Evolutionary conservation across 2,888 invertebrate species (phyloP).

Genomic region (Timema cristinae): DNA sequence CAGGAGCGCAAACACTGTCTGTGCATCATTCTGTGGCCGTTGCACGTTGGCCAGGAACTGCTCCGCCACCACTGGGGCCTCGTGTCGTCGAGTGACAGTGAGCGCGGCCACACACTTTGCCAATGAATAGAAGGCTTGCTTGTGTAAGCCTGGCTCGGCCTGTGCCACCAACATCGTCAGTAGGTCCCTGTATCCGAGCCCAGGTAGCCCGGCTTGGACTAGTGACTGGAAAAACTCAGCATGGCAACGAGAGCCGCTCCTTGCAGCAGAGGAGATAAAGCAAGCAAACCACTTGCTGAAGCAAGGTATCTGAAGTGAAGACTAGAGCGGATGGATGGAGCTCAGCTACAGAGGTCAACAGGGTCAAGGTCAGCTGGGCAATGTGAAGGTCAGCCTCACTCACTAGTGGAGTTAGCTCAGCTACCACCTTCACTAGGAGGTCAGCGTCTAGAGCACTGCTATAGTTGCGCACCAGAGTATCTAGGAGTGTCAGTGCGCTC

Average conservation of each 20-base stretch:
- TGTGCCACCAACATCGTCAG: constrained; percentile 73
- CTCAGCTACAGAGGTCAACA: constrained; percentile 77
- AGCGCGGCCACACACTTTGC: constrained; percentile 96
- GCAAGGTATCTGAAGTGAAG: constrained; percentile 66
- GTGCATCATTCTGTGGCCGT: constrained; percentile 66
- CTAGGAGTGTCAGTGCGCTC: constrained; percentile 82
- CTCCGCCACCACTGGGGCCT: constrained; percentile 63
- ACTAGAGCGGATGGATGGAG: constrained; percentile 74
- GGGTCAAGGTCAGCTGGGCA: constrained; percentile 81
- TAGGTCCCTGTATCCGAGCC: constrained; percentile 76
- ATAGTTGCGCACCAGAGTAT: constrained; percentile 87
- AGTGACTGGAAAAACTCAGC: constrained; percentile 88
- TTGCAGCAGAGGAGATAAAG: constrained; percentile 88
- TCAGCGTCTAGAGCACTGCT: constrained; percentile 65
- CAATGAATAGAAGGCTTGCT: constrained; percentile 84
- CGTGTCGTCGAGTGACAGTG: constrained; percentile 71
- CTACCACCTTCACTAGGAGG: constrained; percentile 70
- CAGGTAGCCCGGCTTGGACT: constrained; percentile 74
- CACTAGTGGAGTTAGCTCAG: constrained; percentile 85
- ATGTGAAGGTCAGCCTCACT: constrained; percentile 95
- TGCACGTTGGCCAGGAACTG: constrained; percentile 69
- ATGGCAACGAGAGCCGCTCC: constrained; percentile 89
- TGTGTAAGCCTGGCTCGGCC: constrained; percentile 29
- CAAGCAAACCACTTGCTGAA: constrained; percentile 83
- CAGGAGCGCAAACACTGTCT: constrained; percentile 89